Conservation (phyloP, 1,140 invertebrate species). For the Zaprionus davidi region DNA sequence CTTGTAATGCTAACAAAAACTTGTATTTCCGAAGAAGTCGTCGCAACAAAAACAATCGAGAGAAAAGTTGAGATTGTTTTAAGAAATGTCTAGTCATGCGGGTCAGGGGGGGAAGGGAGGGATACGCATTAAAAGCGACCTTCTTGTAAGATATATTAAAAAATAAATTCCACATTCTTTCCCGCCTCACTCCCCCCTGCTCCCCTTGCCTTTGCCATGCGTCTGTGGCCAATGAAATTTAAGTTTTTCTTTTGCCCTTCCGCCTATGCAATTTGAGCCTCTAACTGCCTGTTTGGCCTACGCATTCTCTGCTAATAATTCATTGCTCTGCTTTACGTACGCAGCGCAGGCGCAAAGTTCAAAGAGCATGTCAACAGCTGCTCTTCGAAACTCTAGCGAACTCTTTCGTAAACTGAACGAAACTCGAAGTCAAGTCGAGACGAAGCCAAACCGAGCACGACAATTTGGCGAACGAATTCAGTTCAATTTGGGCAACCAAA, state of each 20-base stretch:
- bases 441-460: background rate
- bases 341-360: constrained; percentile 42
- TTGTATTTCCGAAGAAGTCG: constrained; percentile 63
- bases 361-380: background rate
- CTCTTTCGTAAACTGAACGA: constrained; percentile 40
- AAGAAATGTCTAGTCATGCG: background rate
- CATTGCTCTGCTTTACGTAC: background rate
- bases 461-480: constrained; percentile 18
- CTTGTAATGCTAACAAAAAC: constrained; percentile 73
- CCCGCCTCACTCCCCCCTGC: background rate
- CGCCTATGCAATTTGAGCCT: constrained; percentile 27
- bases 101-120: background rate
- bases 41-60: constrained; percentile 33
- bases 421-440: constrained; percentile 17
- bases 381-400: constrained; percentile 29
- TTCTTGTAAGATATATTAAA: background rate
- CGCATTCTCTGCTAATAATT: constrained; percentile 12
- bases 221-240: constrained; percentile 38
- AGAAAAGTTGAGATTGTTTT: constrained; percentile 44
- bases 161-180: background rate
- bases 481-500: constrained; percentile 44
- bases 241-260: constrained; percentile 25
- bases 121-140: background rate
- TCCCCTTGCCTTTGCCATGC: background rate
- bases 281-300: background rate